Conservation (phyloP, 1,140 invertebrate species). For the Adoxophyes honmai region DNA sequence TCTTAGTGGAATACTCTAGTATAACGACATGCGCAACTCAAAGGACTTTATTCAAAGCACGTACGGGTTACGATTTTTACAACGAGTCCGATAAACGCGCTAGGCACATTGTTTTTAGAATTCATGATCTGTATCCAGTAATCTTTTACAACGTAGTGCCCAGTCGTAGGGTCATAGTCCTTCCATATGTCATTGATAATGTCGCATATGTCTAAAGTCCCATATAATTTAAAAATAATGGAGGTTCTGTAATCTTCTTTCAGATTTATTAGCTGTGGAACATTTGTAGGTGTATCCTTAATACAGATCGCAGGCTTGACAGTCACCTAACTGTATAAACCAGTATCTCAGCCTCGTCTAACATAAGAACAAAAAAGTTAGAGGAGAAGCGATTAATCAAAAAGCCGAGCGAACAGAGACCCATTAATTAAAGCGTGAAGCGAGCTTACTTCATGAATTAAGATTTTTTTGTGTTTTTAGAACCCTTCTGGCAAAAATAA, state of each 20-base stretch:
- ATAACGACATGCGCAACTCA: not conserved
- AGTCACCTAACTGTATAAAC: no score
- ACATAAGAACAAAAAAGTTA: constrained; percentile 5
- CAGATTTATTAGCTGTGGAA: not conserved
- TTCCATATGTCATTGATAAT: constrained; percentile 9
- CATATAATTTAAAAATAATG: not conserved
- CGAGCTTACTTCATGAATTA: constrained; percentile 10
- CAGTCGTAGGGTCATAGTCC: not conserved
- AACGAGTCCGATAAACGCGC: constrained; percentile 8
- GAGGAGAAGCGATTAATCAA: constrained; percentile 5
- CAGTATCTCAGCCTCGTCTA: not conserved
- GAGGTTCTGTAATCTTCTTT: not conserved
- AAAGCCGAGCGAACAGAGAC: constrained; percentile 9
- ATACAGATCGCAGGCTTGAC: no score
- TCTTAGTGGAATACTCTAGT: not conserved
- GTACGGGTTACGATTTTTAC: constrained; percentile 12
- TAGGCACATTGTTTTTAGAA: constrained; percentile 12
- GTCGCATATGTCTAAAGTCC: not conserved
- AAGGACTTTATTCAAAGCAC: not conserved
- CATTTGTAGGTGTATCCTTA: not conserved
- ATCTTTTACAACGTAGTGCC: constrained; percentile 1
- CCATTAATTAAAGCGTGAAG: not conserved
- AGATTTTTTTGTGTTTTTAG: constrained; percentile 6
- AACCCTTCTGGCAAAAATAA: constrained; percentile 6
- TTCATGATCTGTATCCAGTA: constrained; percentile 10